These are phyloP conservation scores for Hylia prasina DNA, from an alignment of 2,113 vertebrate genomes.

Conservation along the genomic window DNA sequence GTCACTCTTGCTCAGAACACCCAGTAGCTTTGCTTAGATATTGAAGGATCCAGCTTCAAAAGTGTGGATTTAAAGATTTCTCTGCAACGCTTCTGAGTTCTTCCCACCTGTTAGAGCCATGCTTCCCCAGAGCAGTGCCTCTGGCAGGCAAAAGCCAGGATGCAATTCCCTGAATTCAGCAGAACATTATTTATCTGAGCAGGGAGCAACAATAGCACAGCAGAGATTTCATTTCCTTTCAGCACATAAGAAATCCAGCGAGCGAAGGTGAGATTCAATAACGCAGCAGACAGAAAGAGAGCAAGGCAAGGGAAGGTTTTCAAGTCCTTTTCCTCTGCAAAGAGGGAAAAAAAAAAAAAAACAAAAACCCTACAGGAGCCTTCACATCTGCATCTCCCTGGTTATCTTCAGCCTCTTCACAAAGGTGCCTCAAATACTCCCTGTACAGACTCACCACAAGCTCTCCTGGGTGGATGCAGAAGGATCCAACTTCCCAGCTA, in stretches of 20 bases:
- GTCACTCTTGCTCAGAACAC: not conserved
- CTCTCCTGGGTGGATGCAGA: not conserved
- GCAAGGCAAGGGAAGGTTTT: not conserved
- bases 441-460: not conserved
- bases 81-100: not conserved
- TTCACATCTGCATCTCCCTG: not conserved
- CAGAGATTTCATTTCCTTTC: constrained; percentile 43
- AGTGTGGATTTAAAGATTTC: not conserved
- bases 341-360: too few species aligned
- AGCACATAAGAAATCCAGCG: not conserved
- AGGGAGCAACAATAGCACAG: not conserved
- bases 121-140: not conserved
- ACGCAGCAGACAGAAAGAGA: not conserved
- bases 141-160: not conserved
- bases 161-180: not conserved
- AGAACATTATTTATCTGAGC: not conserved
- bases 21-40: not conserved
- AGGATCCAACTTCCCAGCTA: not conserved
- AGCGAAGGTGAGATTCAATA: not conserved
- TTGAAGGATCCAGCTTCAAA: not conserved
- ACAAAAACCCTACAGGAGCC: not conserved
- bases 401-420: not conserved
- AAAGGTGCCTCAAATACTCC: not conserved
- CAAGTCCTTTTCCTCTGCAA: not conserved
- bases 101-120: not conserved